Percentiles rank a stretch among this genome's conserved stretches.
phyloP scores from a whole-genome alignment of 2,113 vertebrate species.

The Tamias sibiricus region DNA sequence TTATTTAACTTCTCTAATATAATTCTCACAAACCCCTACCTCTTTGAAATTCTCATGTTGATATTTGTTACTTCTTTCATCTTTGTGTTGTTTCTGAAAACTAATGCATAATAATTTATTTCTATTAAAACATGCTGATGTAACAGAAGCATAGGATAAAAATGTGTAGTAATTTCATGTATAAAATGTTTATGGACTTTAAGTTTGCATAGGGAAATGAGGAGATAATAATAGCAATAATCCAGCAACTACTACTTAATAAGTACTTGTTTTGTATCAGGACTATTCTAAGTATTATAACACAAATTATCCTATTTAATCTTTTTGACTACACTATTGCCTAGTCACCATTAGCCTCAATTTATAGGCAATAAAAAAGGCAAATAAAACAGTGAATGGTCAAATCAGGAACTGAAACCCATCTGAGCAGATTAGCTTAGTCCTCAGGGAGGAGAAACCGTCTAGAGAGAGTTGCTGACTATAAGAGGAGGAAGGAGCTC shows the following conservation, averaged over 20 bases:
- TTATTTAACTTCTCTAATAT: background rate
- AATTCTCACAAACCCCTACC: background rate
- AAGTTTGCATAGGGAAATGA: background rate
- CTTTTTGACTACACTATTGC: background rate
- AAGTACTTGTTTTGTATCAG: background rate
- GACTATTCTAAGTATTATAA: background rate
- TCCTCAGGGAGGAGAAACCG: background rate
- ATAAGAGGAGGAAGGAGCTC: background rate
- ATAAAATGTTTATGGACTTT: background rate
- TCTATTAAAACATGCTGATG: background rate
- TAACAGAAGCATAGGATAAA: background rate
- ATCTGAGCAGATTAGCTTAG: background rate
- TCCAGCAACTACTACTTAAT: background rate
- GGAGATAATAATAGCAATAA: background rate
- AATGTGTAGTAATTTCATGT: background rate
- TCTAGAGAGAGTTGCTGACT: background rate
- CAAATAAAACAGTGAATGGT: background rate
- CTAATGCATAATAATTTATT: background rate
- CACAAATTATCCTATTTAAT: background rate
- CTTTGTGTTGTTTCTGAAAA: conserved; percentile 21
- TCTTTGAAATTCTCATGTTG: background rate
- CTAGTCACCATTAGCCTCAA: background rate
- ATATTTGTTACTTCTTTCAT: background rate
- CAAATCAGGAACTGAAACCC: background rate
- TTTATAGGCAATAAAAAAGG: background rate